phyloP scores from a whole-genome alignment of 1,140 invertebrate genomes.

The Parasteatoda tepidariorum region DNA sequence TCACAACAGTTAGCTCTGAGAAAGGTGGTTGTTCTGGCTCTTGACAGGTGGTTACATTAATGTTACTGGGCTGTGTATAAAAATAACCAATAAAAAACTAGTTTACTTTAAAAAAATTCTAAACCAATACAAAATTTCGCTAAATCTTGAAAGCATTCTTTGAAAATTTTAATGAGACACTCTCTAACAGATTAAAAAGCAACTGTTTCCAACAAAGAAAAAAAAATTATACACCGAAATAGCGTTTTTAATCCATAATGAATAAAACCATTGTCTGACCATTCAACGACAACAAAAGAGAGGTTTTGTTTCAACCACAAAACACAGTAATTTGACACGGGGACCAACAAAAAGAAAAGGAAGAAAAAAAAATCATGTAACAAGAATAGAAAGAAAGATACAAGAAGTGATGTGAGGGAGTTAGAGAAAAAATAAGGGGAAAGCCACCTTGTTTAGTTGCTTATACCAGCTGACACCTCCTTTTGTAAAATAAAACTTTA shows the following conservation, averaged over 20 bases:
- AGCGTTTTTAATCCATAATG: not conserved
- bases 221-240: too few relatives aligned
- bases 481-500: not conserved
- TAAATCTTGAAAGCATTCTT: too few relatives aligned
- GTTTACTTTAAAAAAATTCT: too few relatives aligned
- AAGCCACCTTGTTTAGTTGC: slow-evolving; percentile 56
- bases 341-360: slow-evolving; percentile 1
- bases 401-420: not conserved
- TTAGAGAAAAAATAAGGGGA: not conserved
- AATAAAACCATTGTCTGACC: not conserved
- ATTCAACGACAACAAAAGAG: not conserved
- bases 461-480: slow-evolving; percentile 56
- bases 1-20: too few relatives aligned
- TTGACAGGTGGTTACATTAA: too few relatives aligned
- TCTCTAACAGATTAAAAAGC: too few relatives aligned
- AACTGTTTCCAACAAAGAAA: too few relatives aligned
- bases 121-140: too few relatives aligned
- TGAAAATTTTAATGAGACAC: too few relatives aligned
- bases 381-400: not conserved
- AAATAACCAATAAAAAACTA: too few relatives aligned
- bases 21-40: too few relatives aligned
- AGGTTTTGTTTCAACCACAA: slow-evolving; percentile 18
- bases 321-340: slow-evolving; percentile 42
- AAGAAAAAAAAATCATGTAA: not conserved
- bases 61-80: too few relatives aligned